Percentiles rank a stretch among this genome's conserved stretches.
Evolutionary conservation across 2,797 vertebrate genomes (phyloP).

Genomic region (Mionectes olivaceus): DNA sequence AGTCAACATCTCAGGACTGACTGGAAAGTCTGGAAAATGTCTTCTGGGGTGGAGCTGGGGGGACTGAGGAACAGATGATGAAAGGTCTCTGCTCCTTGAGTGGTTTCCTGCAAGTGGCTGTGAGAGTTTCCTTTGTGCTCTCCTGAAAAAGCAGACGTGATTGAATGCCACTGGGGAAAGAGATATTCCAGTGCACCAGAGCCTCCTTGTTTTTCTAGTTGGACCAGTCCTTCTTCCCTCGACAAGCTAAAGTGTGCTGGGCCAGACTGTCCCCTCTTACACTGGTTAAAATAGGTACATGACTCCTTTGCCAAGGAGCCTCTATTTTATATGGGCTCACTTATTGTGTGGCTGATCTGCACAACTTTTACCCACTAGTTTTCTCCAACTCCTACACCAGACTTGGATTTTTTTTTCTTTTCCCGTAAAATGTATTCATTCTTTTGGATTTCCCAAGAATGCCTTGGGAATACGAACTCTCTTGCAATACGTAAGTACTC

Average conservation of each 20-base stretch:
- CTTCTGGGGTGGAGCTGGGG: slow-evolving; percentile 58
- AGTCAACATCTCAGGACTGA: slow-evolving; percentile 62
- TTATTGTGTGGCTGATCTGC: neutral
- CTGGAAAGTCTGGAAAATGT: slow-evolving; percentile 69
- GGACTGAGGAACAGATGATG: slow-evolving; percentile 42
- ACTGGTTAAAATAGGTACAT: neutral
- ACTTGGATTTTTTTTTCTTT: neutral
- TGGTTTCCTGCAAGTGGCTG: neutral
- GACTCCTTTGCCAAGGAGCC: neutral
- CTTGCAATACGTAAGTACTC: neutral
- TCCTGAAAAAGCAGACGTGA: neutral
- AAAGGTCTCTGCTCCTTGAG: slow-evolving; percentile 30
- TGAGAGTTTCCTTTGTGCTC: neutral
- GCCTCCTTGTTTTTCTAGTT: neutral
- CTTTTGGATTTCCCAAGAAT: neutral
- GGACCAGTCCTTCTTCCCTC: neutral
- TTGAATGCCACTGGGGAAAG: neutral
- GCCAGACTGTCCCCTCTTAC: neutral
- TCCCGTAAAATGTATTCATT: neutral
- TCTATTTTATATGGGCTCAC: neutral
- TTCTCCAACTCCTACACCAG: neutral
- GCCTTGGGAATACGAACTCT: no score
- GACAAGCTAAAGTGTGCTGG: neutral
- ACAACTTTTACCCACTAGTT: neutral
- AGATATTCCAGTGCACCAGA: neutral